These are phyloP conservation scores for Drosophila hamatofila DNA, from an alignment of 2,888 invertebrate species.

Conservation along the genomic window DNA sequence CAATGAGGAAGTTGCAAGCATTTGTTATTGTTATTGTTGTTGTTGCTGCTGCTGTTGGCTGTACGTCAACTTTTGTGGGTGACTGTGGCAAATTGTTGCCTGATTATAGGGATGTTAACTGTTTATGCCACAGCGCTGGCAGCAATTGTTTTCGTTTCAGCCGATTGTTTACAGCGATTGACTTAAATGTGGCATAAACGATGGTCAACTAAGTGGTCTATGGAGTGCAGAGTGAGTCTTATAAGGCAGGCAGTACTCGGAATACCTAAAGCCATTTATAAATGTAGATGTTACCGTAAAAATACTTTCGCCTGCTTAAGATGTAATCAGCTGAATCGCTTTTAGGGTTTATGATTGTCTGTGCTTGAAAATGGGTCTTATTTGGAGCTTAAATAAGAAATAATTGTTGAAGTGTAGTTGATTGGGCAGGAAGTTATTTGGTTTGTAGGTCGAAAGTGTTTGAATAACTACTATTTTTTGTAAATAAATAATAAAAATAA, in stretches of 20 bases:
- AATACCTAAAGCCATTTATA: conserved; percentile 8
- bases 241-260: conserved; percentile 4
- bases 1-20: conserved; percentile 67
- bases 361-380: neutral
- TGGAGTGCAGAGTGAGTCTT: neutral
- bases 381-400: neutral
- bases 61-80: conserved; percentile 61
- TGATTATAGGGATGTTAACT: conserved; percentile 67
- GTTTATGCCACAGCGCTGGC: conserved; percentile 37
- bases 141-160: conserved; percentile 17
- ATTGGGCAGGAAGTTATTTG: neutral
- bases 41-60: neutral
- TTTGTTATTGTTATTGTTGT: neutral
- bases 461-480: too few relatives aligned
- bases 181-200: conserved; percentile 56
- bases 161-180: conserved; percentile 32
- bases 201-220: conserved; percentile 10
- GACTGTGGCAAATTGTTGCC: conserved; percentile 71
- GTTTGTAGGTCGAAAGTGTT: neutral
- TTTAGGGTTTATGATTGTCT: neutral
- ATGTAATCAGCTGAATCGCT: conserved; percentile 14
- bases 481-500: too few relatives aligned
- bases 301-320: conserved; percentile 30
- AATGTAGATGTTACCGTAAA: conserved; percentile 22
- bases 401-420: neutral